These are phyloP conservation scores for Noctua pronuba DNA, from an alignment of 2,888 invertebrate species.

Conservation along the genomic window DNA sequence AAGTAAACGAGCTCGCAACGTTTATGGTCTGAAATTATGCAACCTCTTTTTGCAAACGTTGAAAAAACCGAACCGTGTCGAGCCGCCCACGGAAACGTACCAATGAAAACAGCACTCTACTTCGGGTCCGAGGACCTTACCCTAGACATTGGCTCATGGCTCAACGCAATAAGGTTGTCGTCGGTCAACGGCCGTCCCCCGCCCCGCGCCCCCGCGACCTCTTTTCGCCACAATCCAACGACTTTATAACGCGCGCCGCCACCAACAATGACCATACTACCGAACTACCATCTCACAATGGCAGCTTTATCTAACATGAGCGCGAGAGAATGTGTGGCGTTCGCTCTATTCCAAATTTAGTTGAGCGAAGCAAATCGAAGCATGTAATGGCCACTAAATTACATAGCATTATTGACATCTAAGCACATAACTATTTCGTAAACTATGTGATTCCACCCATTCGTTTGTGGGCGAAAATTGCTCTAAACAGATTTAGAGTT, in stretches of 20 bases:
- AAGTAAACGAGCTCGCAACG: slow-evolving; percentile 55
- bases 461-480: slow-evolving; percentile 27
- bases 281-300: slow-evolving; percentile 70
- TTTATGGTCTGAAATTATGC: slow-evolving; percentile 73
- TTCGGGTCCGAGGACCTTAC: slow-evolving; percentile 85
- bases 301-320: slow-evolving; percentile 73
- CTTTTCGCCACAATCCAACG: slow-evolving; percentile 81
- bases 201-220: slow-evolving; percentile 82
- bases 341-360: slow-evolving; percentile 68
- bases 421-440: slow-evolving; percentile 44
- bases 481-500: neutral
- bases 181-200: slow-evolving; percentile 87
- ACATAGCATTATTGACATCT: slow-evolving; percentile 53
- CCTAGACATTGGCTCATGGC: slow-evolving; percentile 86
- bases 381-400: slow-evolving; percentile 58
- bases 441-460: slow-evolving; percentile 27
- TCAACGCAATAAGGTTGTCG: slow-evolving; percentile 83
- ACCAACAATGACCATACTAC: slow-evolving; percentile 70
- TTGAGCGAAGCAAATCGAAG: slow-evolving; percentile 62
- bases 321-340: slow-evolving; percentile 70
- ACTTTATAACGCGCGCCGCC: slow-evolving; percentile 75
- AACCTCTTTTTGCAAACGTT: slow-evolving; percentile 76
- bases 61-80: slow-evolving; percentile 79
- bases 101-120: slow-evolving; percentile 78
- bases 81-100: slow-evolving; percentile 77